These are phyloP conservation scores for Pantelozetes paolii DNA, from an alignment of 2,888 invertebrate species.

Conservation along the genomic window DNA sequence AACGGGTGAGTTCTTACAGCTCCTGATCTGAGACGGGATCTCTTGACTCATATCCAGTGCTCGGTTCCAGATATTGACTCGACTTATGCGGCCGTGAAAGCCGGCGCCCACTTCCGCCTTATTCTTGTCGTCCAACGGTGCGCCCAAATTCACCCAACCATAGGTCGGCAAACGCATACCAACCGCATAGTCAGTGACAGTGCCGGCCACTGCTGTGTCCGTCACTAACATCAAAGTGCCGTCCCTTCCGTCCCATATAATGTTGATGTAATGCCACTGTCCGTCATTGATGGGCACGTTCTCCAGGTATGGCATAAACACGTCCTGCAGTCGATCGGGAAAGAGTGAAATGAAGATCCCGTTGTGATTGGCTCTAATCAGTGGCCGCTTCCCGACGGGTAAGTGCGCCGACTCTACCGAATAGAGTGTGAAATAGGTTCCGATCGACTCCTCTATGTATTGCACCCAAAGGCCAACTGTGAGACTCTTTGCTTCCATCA, in stretches of 20 bases:
- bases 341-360: slow-evolving; percentile 55
- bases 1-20: slow-evolving; percentile 85
- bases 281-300: slow-evolving; percentile 91
- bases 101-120: slow-evolving; percentile 78
- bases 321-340: slow-evolving; percentile 63
- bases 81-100: slow-evolving; percentile 91
- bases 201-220: slow-evolving; percentile 91
- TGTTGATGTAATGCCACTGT: slow-evolving; percentile 91
- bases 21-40: slow-evolving; percentile 86
- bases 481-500: slow-evolving; percentile 63
- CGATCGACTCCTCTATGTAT: slow-evolving; percentile 80
- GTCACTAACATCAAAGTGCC: slow-evolving; percentile 84
- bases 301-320: slow-evolving; percentile 82
- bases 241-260: slow-evolving; percentile 86
- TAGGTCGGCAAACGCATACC: slow-evolving; percentile 62
- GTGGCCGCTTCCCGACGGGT: slow-evolving; percentile 65
- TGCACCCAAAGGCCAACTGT: slow-evolving; percentile 96
- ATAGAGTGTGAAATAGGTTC: slow-evolving; percentile 88
- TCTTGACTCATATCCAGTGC: slow-evolving; percentile 85
- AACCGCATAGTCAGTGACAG: slow-evolving; percentile 79
- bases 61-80: slow-evolving; percentile 89
- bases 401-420: slow-evolving; percentile 72
- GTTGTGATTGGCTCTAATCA: slow-evolving; percentile 84
- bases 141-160: slow-evolving; percentile 86
- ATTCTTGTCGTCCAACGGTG: slow-evolving; percentile 68